Percentiles rank a stretch among this genome's conserved stretches.
Conservation (phyloP, 2,888 invertebrate species). For the Parascotia fuliginaria region DNA sequence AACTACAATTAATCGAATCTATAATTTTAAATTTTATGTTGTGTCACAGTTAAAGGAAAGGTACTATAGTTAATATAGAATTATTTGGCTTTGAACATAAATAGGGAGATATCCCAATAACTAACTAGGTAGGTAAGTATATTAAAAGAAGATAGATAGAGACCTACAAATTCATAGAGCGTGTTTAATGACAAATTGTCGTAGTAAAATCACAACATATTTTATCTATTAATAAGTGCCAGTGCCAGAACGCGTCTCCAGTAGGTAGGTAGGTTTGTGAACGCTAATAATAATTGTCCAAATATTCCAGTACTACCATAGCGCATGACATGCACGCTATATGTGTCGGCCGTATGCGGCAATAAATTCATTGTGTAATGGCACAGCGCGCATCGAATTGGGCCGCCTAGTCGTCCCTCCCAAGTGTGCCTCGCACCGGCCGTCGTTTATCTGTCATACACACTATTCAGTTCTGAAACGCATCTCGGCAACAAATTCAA, state of each 20-base stretch:
- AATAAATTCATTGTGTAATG: constrained; percentile 84
- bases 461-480: constrained; percentile 64
- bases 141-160: not conserved
- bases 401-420: constrained; percentile 82
- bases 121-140: not conserved
- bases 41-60: too few species aligned
- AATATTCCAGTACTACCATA: constrained; percentile 54
- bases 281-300: constrained; percentile 62
- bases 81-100: not conserved
- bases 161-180: not conserved
- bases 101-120: too few species aligned
- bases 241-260: constrained; percentile 21
- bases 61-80: too few species aligned
- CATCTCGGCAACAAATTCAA: constrained; percentile 51
- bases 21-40: too few species aligned
- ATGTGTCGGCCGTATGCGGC: constrained; percentile 76
- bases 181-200: not conserved
- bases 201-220: constrained; percentile 16
- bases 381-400: constrained; percentile 74
- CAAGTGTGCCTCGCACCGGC: constrained; percentile 74
- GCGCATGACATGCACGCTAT: constrained; percentile 74
- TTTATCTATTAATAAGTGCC: constrained; percentile 24
- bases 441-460: constrained; percentile 61
- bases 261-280: constrained; percentile 26
- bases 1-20: too few species aligned